Base-by-base conservation (phyloP, 2,797 vertebrate species). In the Columba guinea region DNA sequence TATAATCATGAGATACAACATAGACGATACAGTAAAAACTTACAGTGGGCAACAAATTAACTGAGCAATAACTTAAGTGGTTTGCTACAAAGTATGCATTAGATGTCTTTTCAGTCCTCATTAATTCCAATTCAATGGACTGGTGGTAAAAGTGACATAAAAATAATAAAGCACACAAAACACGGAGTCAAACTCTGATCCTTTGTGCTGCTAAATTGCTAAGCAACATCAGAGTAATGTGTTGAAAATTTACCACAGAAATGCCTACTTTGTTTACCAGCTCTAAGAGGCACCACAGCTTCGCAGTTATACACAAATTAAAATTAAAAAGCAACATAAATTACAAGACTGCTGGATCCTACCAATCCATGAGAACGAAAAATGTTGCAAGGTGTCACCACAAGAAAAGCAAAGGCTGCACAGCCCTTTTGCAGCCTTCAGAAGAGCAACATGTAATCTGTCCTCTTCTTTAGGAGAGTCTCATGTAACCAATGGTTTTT, bases 121-220 rank as follows among this genome's bases (percentile, higher is more conserved):
- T 93, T 91, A 90, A 95, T 95, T 96, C 70, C 70, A 94, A 93
- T 59, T 95, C 77, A 92, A 56, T 30, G 65, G 59, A 76, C 51
- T 88, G 77, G 24, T 65, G 56, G 69, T 87, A 87, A 92, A 93
- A 93, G 18, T 65, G 83, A 74, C 77, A 90, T 87, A 90, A 92
- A 95, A 90, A 91, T 94, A 90, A 89, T 76, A 95, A 82, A 88
- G 18, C 37, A 74, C 26, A 87, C 86, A 84, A 94, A 96, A 39
- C 51, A 69, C 2, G 0, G 65, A 94, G n/a, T 78, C 80, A 90
- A 76, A 87, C 55, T 83, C 71, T n/a, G 27, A 93, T 79, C 49
- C 70, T 59, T 84, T 92, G 48, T 69, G 55, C 5, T 81, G 39
- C 35, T 84, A 87, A 95, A 90, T 32, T 84, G n/a, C 92, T 76